Percentiles rank a stretch among this genome's conserved stretches.
These are phyloP conservation scores for Odontamblyopus lacepedii DNA, from an alignment of 2,797 vertebrate genomes.

Conservation along the genomic window DNA sequence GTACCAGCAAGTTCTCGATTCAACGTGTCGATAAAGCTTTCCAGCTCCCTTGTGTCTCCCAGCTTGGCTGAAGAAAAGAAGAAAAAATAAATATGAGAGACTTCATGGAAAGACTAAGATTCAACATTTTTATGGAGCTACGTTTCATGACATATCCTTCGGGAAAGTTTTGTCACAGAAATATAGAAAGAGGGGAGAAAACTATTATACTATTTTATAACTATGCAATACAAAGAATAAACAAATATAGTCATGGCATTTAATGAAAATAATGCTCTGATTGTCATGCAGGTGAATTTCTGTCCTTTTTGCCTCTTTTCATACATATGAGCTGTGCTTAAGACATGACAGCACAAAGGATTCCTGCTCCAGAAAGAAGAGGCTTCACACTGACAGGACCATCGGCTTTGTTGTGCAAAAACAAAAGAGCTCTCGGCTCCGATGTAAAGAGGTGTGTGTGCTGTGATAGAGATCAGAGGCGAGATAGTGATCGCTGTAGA, in stretches of 20 bases:
- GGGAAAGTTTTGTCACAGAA: slow-evolving; percentile 55
- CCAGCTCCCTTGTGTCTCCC: slow-evolving; percentile 79
- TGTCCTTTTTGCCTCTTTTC: slow-evolving; percentile 16
- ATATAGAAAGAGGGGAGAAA: slow-evolving; percentile 33
- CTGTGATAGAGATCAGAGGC: slow-evolving; percentile 58
- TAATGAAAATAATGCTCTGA: slow-evolving; percentile 18
- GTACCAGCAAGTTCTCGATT: slow-evolving; percentile 79
- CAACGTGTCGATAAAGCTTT: slow-evolving; percentile 81
- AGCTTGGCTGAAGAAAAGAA: slow-evolving; percentile 71
- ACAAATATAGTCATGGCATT: slow-evolving; percentile 13
- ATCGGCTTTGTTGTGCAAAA: slow-evolving; percentile 67
- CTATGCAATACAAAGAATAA: slow-evolving; percentile 5
- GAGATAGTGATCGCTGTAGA: slow-evolving; percentile 61
- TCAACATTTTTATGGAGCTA: slow-evolving; percentile 59
- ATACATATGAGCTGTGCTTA: slow-evolving; percentile 31
- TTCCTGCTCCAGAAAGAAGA: slow-evolving; percentile 43
- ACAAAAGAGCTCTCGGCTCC: slow-evolving; percentile 50
- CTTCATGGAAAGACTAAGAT: slow-evolving; percentile 24
- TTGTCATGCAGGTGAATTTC: slow-evolving; percentile 38
- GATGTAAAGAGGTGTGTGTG: slow-evolving; percentile 43
- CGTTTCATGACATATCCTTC: slow-evolving; percentile 71
- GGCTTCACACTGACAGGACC: slow-evolving; percentile 38
- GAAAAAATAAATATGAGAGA: slow-evolving; percentile 42
- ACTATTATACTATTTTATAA: neutral
- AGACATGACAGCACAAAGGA: slow-evolving; percentile 41